Percentiles rank a stretch among this genome's conserved stretches.
phyloP scores from a whole-genome alignment of 2,888 invertebrate genomes.

The Epinotia nisella region DNA sequence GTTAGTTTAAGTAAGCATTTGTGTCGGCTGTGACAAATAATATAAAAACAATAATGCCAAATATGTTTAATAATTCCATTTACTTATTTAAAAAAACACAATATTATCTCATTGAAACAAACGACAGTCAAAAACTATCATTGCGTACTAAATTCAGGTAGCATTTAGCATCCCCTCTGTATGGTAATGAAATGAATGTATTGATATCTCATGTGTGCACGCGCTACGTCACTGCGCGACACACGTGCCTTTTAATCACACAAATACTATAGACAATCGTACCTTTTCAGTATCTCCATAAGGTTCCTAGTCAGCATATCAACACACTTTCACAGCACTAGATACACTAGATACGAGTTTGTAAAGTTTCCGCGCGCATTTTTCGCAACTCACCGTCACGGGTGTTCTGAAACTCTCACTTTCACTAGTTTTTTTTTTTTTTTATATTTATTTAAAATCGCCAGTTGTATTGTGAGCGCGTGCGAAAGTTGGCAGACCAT shows the following conservation, averaged over 20 bases:
- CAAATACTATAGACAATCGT: conserved; percentile 3
- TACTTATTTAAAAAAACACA: no score
- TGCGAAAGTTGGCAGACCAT: conserved; percentile 69
- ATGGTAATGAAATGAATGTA: background rate
- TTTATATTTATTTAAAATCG: conserved; percentile 49
- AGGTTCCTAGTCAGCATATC: conserved; percentile 62
- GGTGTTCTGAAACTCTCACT: conserved; percentile 45
- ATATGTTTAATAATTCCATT: no score
- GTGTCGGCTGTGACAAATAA: background rate
- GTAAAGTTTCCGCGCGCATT: conserved; percentile 34
- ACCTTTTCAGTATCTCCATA: conserved; percentile 67
- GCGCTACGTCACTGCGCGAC: background rate
- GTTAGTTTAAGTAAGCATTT: background rate
- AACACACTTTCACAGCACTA: conserved; percentile 44
- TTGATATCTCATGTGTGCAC: background rate
- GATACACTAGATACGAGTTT: conserved; percentile 39
- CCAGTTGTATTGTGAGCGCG: conserved; percentile 54
- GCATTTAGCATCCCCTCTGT: background rate
- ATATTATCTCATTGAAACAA: background rate
- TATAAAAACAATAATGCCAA: background rate
- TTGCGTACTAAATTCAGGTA: background rate
- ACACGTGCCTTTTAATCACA: background rate
- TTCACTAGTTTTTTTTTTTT: conserved; percentile 47
- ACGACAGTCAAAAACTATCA: background rate
- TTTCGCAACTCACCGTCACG: conserved; percentile 40